Evolutionary conservation across 2,888 invertebrate genomes (phyloP).

Genomic region (Hybos culiciformis): DNA sequence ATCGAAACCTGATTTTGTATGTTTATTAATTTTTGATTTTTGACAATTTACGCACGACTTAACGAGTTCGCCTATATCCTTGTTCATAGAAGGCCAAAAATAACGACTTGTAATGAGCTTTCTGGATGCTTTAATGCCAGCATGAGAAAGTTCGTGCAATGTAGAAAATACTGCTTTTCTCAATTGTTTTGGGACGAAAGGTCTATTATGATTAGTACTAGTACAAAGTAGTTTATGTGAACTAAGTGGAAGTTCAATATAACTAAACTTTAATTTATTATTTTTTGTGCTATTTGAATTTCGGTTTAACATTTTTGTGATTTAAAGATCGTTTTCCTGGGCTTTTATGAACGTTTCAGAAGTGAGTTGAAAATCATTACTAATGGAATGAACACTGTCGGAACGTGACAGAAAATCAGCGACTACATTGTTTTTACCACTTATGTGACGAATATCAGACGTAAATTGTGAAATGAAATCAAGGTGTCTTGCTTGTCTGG

Average conservation of each 20-base stretch:
- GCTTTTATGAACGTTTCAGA: no score
- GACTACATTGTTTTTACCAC: neutral
- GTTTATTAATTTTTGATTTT: neutral
- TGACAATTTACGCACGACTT: neutral
- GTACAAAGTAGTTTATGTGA: no score
- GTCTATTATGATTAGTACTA: neutral
- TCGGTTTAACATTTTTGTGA: no score
- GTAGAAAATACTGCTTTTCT: neutral
- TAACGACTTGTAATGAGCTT: neutral
- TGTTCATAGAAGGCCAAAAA: neutral
- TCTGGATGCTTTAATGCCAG: neutral
- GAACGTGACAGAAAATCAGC: neutral
- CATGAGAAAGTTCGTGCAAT: neutral
- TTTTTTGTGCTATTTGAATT: no score
- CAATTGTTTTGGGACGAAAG: neutral
- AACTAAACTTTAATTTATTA: no score
- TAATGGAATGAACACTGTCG: conserved; percentile 8
- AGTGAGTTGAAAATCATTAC: no score
- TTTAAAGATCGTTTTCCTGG: no score
- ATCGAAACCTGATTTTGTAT: neutral
- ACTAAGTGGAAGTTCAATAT: no score
- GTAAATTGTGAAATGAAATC: conserved; percentile 16
- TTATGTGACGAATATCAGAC: conserved; percentile 1
- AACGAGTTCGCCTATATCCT: neutral
- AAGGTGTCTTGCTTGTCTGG: conserved; percentile 23